Conservation (phyloP, 1,140 invertebrate species). For the Ptiloglossa arizonensis region DNA sequence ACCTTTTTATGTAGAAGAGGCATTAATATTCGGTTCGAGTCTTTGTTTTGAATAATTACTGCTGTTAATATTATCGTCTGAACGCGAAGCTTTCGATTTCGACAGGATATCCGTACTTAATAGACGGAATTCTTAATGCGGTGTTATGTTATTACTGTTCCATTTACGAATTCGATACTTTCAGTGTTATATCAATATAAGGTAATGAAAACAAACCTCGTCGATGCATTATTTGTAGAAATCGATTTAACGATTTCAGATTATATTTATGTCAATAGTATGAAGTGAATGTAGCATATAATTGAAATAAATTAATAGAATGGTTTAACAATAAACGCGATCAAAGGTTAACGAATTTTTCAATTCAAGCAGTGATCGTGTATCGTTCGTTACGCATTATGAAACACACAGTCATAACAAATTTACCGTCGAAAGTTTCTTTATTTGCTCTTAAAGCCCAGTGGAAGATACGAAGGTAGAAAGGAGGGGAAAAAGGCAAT, state of each 20-base stretch:
- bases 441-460: too few relatives aligned
- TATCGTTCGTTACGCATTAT: not conserved
- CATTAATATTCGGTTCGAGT: conserved; percentile 16
- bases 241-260: too few relatives aligned
- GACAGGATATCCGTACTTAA: conserved; percentile 25
- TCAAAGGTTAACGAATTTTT: too few relatives aligned
- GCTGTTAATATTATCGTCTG: conserved; percentile 6
- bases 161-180: not conserved
- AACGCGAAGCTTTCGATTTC: conserved; percentile 37
- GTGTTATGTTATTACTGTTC: not conserved
- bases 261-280: not conserved
- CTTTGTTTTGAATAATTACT: conserved; percentile 16
- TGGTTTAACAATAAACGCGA: too few relatives aligned
- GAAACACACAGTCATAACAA: not conserved
- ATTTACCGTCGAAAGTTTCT: not conserved
- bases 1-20: not conserved
- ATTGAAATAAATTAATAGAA: too few relatives aligned
- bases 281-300: too few relatives aligned
- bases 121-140: conserved; percentile 16
- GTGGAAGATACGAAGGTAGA: not conserved
- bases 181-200: not conserved
- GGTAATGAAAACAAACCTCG: not conserved
- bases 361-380: too few relatives aligned
- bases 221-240: too few relatives aligned
- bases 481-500: not conserved